Base-by-base conservation (phyloP, 2,888 invertebrate species). In the Germaria angustata region DNA sequence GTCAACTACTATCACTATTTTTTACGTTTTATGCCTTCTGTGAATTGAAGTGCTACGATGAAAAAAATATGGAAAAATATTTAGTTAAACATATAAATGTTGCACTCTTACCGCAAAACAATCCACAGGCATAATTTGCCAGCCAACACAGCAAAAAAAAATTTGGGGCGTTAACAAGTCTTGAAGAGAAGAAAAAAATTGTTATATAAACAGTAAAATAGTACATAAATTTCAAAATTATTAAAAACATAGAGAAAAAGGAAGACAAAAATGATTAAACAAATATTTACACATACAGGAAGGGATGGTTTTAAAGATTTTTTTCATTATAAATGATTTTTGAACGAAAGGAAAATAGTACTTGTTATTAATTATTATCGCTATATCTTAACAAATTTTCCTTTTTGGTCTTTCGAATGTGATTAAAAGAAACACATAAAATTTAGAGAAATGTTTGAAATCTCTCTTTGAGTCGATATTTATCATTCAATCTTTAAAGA, bases 101-200 rank as follows among this genome's bases (percentile, higher is more conserved):
- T 59, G 46, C 15, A 36, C 22, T 53, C 51, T 46, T 46, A 49
- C 8, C 24, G 46, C 34, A 46, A 66, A 61, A 46, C 20, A 49
- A 17, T 57, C 44, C 36, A 36, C 20, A 75, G 24, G n/a, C 55
- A 49, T 32, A 13, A 32, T 41, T 36, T 51, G 20, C 49, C 17
- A 68, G 15, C 36, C 34, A 46, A 32, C 2, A 11, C 20, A 17
- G 41, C 7, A 34, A 28, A 41, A 49, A 53, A 17, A 75, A 63
- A 65, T 71, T 65, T 61, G 66, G 66, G 77, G 81, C 71, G 81
- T 77, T 77, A 81, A 77, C 72, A 71, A 71, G 71, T 28, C 59
- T 66, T 71, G 68, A 69, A 63, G 13, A 66, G 32, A 36, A 61
- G 66, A 65, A 73, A 51, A 36, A 34, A 11, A n/a, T 44, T 34